Evolutionary conservation across 2,888 invertebrate genomes (phyloP).

Genomic region (Drosophila phalerata): DNA sequence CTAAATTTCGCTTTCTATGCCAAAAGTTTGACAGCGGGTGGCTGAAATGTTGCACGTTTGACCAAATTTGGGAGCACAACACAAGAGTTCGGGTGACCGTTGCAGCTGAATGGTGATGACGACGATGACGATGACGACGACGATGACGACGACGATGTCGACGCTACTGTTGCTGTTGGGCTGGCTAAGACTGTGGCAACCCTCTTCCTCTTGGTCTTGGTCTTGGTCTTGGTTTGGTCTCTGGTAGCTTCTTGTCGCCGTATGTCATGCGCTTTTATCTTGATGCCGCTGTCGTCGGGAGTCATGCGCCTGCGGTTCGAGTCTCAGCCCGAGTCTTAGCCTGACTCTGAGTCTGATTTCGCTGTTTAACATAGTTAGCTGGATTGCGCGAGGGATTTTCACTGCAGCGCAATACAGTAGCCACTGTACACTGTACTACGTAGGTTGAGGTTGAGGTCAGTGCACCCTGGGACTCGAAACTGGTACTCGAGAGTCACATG

Average conservation of each 20-base stretch:
- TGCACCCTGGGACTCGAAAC: slow-evolving; percentile 55
- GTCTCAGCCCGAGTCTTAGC: slow-evolving; percentile 33
- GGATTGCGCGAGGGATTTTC: slow-evolving; percentile 67
- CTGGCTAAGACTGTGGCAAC: slow-evolving; percentile 21
- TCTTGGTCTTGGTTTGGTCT: slow-evolving; percentile 52
- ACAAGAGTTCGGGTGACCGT: slow-evolving; percentile 45
- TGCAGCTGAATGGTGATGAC: slow-evolving; percentile 65
- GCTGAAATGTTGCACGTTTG: slow-evolving; percentile 79
- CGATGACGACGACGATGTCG: slow-evolving; percentile 38
- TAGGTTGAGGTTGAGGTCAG: slow-evolving; percentile 77
- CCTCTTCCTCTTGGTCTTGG: slow-evolving; percentile 19
- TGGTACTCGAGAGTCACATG: slow-evolving; percentile 54
- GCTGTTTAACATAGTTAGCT: slow-evolving; percentile 76
- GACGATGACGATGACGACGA: slow-evolving; percentile 46
- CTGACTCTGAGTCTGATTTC: slow-evolving; percentile 58
- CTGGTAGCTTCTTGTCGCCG: slow-evolving; percentile 79
- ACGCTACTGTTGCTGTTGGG: slow-evolving; percentile 44
- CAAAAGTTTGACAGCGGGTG: slow-evolving; percentile 76
- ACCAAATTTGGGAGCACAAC: slow-evolving; percentile 72
- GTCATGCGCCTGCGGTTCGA: slow-evolving; percentile 61
- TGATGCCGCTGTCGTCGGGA: slow-evolving; percentile 73
- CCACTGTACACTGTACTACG: slow-evolving; percentile 61
- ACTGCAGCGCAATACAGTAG: slow-evolving; percentile 64
- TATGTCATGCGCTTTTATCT: slow-evolving; percentile 78
- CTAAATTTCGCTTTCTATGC: slow-evolving; percentile 77